phyloP scores from a whole-genome alignment of 2,888 invertebrate genomes.

The Tholera decimalis region DNA sequence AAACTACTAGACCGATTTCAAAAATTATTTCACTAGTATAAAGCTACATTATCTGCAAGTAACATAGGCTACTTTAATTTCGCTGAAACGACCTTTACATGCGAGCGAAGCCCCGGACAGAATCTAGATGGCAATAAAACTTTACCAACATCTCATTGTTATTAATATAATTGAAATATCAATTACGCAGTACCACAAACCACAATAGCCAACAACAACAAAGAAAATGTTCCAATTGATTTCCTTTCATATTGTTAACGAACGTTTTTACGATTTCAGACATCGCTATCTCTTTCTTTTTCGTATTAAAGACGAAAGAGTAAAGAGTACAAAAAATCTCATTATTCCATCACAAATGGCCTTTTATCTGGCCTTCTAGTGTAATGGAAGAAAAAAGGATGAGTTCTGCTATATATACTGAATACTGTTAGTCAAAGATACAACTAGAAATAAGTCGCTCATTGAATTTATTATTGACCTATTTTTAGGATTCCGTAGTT shows the following conservation, averaged over 20 bases:
- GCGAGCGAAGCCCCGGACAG: too few relatives aligned
- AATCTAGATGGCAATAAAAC: too few relatives aligned
- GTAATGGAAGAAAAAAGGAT: not conserved
- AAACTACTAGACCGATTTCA: too few relatives aligned
- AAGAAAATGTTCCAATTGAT: slow-evolving; percentile 18
- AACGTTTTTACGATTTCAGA: slow-evolving; percentile 14
- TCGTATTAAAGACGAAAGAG: not conserved
- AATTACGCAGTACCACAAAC: not conserved
- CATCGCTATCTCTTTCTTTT: slow-evolving; percentile 21
- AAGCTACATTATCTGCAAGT: too few relatives aligned
- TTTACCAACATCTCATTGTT: too few relatives aligned
- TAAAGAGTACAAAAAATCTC: slow-evolving; percentile 17
- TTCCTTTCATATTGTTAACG: slow-evolving; percentile 3
- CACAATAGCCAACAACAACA: slow-evolving; percentile 2
- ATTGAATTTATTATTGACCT: too few relatives aligned
- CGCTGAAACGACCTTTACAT: too few relatives aligned
- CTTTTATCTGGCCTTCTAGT: not conserved
- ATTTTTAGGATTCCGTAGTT: too few relatives aligned
- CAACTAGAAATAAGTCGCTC: too few relatives aligned
- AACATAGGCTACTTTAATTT: too few relatives aligned
- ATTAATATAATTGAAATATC: not conserved
- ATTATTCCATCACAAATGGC: slow-evolving; percentile 20
- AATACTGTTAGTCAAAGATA: not conserved
- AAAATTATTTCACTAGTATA: too few relatives aligned
- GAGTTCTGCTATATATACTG: not conserved